Percentiles rank a stretch among this genome's conserved stretches.
phyloP scores from a whole-genome alignment of 2,797 vertebrate genomes.

The Hippocampus kuda region DNA sequence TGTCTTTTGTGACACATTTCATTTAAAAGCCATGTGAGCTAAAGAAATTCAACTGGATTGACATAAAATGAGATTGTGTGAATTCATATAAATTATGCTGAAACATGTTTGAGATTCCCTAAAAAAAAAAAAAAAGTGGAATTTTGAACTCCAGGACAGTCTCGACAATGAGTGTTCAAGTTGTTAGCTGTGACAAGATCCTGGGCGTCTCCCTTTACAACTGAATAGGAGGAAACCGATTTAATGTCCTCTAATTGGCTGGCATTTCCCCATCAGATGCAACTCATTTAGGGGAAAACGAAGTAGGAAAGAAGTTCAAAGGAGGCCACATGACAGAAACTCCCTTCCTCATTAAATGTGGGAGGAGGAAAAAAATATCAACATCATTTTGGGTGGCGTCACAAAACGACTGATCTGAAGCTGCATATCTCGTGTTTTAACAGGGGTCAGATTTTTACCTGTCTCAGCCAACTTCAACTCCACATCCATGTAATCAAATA shows the following conservation, averaged over 20 bases:
- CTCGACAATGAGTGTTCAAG: too few species aligned
- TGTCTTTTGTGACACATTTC: not conserved
- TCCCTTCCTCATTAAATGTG: not conserved
- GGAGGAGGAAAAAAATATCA: constrained; percentile 9
- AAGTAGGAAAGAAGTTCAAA: constrained; percentile 16
- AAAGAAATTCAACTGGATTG: too few species aligned
- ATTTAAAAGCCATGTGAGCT: not conserved
- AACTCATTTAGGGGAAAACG: constrained; percentile 9
- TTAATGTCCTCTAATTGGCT: constrained; percentile 41
- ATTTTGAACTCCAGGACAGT: too few species aligned
- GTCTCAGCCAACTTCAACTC: constrained; percentile 89
- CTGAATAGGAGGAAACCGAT: constrained; percentile 39
- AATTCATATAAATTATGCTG: too few species aligned
- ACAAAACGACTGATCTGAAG: constrained; percentile 5
- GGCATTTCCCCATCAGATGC: constrained; percentile 44
- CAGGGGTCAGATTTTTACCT: constrained; percentile 65
- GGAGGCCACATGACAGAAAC: not conserved
- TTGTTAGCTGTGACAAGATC: constrained; percentile 4
- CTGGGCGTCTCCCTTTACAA: constrained; percentile 18
- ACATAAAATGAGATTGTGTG: too few species aligned
- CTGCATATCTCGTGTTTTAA: constrained; percentile 34
- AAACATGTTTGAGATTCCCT: too few species aligned
- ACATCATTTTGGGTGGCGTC: constrained; percentile 31
- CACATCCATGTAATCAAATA: constrained; percentile 94
- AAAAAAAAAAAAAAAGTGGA: too few species aligned